Conservation (phyloP, 2,888 invertebrate genomes). For the Drosophila aldrichi region DNA sequence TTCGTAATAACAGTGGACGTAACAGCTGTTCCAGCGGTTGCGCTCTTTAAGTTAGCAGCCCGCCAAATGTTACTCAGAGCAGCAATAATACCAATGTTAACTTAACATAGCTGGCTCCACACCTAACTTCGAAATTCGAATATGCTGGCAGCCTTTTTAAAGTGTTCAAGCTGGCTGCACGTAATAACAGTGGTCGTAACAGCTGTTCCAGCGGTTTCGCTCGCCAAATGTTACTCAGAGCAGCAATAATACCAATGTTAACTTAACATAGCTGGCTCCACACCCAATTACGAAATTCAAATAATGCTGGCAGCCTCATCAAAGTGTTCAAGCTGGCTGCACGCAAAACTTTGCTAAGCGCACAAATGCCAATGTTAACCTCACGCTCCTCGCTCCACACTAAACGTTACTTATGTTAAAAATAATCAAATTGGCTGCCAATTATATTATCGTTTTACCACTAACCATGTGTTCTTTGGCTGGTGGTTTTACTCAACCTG, state of each 20-base stretch:
- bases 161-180: not conserved
- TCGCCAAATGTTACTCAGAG: slow-evolving; percentile 8
- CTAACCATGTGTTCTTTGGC: too few species aligned
- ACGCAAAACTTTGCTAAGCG: slow-evolving; percentile 8
- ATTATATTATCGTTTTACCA: not conserved
- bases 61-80: slow-evolving; percentile 10
- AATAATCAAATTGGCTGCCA: not conserved
- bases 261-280: not conserved
- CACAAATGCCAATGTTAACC: not conserved
- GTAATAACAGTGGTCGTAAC: slow-evolving; percentile 34
- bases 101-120: not conserved
- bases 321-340: not conserved
- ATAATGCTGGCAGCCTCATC: not conserved
- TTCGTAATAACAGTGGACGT: slow-evolving; percentile 35
- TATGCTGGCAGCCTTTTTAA: not conserved
- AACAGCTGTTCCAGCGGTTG: slow-evolving; percentile 35
- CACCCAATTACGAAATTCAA: not conserved
- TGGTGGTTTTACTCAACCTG: not conserved
- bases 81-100: not conserved
- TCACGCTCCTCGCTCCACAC: not conserved
- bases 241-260: not conserved
- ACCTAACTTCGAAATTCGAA: too few species aligned
- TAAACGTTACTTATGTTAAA: not conserved
- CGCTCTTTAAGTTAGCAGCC: slow-evolving; percentile 32
- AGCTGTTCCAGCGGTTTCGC: slow-evolving; percentile 30